phyloP scores from a whole-genome alignment of 2,113 vertebrate species.

The Scalopus aquaticus region DNA sequence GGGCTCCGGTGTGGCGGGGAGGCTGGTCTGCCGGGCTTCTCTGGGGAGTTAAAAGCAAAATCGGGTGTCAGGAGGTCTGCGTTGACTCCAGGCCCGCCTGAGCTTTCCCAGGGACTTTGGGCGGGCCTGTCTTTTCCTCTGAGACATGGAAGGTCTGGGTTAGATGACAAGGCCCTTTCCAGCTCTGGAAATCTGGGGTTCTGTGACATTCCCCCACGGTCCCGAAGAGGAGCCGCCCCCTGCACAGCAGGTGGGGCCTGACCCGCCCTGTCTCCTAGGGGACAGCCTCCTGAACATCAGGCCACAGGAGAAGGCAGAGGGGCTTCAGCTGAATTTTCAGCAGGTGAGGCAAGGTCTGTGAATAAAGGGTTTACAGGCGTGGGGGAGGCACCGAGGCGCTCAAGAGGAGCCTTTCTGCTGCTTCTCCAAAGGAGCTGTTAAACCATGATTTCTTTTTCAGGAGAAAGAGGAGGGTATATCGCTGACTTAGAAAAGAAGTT shows the following conservation, averaged over 20 bases:
- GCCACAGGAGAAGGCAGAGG: slow-evolving; percentile 90
- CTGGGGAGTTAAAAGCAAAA: background rate
- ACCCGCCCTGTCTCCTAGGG: slow-evolving; percentile 81
- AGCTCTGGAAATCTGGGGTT: background rate
- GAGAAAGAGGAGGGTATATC: background rate
- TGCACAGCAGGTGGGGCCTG: too few species aligned
- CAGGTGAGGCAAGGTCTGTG: slow-evolving; percentile 86
- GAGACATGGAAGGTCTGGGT: background rate
- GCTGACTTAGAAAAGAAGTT: slow-evolving; percentile 34
- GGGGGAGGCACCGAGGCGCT: background rate
- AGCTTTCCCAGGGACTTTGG: background rate
- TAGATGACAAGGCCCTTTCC: background rate
- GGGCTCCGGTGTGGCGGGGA: background rate
- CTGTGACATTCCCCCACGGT: background rate
- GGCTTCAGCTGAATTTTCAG: slow-evolving; percentile 96
- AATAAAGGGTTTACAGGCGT: background rate
- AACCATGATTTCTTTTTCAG: background rate
- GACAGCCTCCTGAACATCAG: slow-evolving; percentile 94
- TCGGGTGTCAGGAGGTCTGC: background rate
- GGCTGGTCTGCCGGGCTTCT: background rate
- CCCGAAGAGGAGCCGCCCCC: background rate
- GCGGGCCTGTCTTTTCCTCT: background rate
- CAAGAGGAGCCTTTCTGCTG: background rate
- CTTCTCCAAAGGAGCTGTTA: background rate
- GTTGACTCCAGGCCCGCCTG: background rate